These are phyloP conservation scores for Drosophila watanabei DNA, from an alignment of 1,140 invertebrate species.

Conservation along the genomic window DNA sequence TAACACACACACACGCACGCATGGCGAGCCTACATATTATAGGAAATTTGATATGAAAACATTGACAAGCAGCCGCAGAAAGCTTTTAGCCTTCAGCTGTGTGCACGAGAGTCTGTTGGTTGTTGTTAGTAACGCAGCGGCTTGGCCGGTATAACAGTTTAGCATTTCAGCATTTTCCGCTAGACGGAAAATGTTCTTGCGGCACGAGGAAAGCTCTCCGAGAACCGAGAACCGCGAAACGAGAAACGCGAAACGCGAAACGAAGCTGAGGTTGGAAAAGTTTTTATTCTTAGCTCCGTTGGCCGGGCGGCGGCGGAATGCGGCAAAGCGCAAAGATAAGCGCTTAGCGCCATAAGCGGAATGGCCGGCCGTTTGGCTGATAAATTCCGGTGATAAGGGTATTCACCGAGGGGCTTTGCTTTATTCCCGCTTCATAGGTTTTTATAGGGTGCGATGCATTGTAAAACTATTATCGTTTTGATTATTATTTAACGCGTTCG, in stretches of 20 bases:
- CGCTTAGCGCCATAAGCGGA: constrained; percentile 12
- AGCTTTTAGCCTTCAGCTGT: constrained; percentile 74
- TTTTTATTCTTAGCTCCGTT: constrained; percentile 33
- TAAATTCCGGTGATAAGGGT: constrained; percentile 32
- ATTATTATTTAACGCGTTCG: not conserved
- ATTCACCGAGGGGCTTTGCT: constrained; percentile 1
- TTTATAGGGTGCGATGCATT: constrained; percentile 6
- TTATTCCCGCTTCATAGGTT: not conserved
- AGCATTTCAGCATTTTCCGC: constrained; percentile 15
- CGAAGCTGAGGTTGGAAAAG: constrained; percentile 19
- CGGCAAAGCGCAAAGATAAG: constrained; percentile 15
- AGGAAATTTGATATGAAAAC: constrained; percentile 65
- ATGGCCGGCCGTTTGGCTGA: constrained; percentile 23
- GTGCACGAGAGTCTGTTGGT: constrained; percentile 32
- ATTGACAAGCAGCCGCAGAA: constrained; percentile 40
- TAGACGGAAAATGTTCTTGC: constrained; percentile 23
- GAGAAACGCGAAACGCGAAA: not conserved
- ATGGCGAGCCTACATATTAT: constrained; percentile 20
- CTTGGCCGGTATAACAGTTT: constrained; percentile 46
- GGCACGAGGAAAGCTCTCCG: constrained; percentile 20
- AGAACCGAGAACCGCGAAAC: not conserved
- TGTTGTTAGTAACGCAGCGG: constrained; percentile 44
- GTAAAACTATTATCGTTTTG: not conserved
- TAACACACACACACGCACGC: constrained; percentile 3
- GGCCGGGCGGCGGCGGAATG: constrained; percentile 32